Conservation (phyloP, 2,888 invertebrate genomes). For the Erynnis tages region DNA sequence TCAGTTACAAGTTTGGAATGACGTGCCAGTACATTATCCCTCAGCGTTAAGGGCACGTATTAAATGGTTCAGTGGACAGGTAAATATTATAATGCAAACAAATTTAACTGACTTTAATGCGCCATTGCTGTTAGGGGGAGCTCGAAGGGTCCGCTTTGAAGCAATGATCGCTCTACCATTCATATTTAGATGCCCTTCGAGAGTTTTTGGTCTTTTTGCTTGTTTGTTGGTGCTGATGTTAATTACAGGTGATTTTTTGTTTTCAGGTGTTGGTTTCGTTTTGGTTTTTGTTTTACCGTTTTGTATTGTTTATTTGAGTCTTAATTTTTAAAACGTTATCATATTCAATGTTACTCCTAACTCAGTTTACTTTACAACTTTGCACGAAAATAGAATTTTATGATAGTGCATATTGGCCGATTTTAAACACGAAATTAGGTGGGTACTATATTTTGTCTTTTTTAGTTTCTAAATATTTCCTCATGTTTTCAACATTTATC, state of each 20-base stretch:
- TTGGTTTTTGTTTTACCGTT: background rate
- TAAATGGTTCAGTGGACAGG: constrained; percentile 76
- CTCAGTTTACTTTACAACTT: too few relatives aligned
- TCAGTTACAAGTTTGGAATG: constrained; percentile 71
- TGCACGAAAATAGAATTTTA: too few relatives aligned
- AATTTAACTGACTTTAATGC: constrained; percentile 75
- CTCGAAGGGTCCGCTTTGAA: constrained; percentile 32
- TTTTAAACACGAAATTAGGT: too few relatives aligned
- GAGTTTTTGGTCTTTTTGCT: constrained; percentile 20
- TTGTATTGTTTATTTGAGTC: background rate
- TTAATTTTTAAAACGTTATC: too few relatives aligned
- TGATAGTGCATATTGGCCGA: too few relatives aligned
- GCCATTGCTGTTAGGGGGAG: constrained; percentile 65
- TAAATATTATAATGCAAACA: constrained; percentile 77
- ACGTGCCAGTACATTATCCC: constrained; percentile 62
- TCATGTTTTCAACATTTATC: too few relatives aligned
- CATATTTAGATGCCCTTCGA: constrained; percentile 23
- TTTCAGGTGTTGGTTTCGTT: background rate
- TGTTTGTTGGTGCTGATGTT: constrained; percentile 1
- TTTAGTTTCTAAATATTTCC: too few relatives aligned
- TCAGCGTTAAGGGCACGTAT: constrained; percentile 51
- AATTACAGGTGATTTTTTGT: background rate
- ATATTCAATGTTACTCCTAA: too few relatives aligned
- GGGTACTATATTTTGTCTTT: too few relatives aligned
- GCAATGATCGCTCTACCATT: constrained; percentile 23